Base-by-base conservation (phyloP, 1,140 invertebrate species). In the Steinernema feltiae region DNA sequence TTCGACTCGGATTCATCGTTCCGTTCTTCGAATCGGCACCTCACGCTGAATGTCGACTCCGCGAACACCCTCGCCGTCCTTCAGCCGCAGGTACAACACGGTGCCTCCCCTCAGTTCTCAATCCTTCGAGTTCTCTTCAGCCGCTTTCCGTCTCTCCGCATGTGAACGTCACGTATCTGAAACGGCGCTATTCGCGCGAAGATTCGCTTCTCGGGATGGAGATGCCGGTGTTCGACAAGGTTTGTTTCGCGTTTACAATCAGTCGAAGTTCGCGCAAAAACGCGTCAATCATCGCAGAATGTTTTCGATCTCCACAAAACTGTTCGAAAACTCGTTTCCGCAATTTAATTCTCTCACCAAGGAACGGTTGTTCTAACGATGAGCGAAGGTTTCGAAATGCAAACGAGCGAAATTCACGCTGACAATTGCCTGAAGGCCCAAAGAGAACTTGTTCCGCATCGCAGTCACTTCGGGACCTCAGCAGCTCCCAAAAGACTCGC, bases 221-320 rank as follows among this genome's bases (percentile, higher is more conserved):
- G 24, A 63, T 63, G 15, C 53, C 53, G 7, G 53, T 63, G 53
- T 63, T 63, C 24, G 53, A 63, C 53, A 63, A 63, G 53, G 53
- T 63, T 7, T 3, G 53, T 63, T n/a, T 15, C 3, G 7, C 7
- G 12, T 21, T 7, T n/a, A 3, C 53, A 3, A 15, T 63, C 24
- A 27, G 12, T 15, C 53, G 12, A 63, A 15, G 12, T 17, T 27
- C 24, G 24, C 15, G 24, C 7, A 27, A n/a, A 63, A 46, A 46
- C 41, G 41, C 41, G 41, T 46, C 24, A 15, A 63, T 7, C 12
- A 63, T 63, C 24, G 53, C 35, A 7, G 35, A 41, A 41, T 7
- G 35, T 41, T 41, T 41, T 41, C 35, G 35, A 41, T 41, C n/a
- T n/a, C n/a, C n/a, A n/a, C n/a, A n/a, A n/a, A n/a, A n/a, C n/a